Percentiles rank a stretch among this genome's conserved stretches.
Conservation (phyloP, 2,113 vertebrate species). For the Phalacrocorax brasilianus region DNA sequence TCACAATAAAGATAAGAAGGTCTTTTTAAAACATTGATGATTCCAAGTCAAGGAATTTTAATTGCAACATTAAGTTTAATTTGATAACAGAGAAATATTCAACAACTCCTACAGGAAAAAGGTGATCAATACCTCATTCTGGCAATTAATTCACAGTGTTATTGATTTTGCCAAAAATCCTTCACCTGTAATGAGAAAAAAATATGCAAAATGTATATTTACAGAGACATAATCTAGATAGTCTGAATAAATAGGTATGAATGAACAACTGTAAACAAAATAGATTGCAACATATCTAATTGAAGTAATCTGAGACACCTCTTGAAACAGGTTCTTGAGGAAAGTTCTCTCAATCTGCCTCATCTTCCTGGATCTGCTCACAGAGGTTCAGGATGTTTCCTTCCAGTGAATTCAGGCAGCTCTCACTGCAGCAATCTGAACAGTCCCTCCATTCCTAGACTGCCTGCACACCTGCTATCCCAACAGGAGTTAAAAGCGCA, state of each 20-base stretch:
- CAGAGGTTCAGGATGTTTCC: neutral
- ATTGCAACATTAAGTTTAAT: neutral
- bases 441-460: neutral
- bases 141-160: neutral
- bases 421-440: fast-evolving
- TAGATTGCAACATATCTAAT: neutral
- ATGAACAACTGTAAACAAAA: neutral
- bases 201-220: neutral
- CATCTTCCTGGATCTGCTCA: neutral
- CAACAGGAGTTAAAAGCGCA: neutral
- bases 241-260: neutral
- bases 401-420: neutral
- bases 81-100: neutral
- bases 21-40: neutral
- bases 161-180: neutral
- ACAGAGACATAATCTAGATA: neutral
- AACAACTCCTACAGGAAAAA: neutral
- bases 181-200: neutral
- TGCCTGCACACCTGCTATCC: neutral
- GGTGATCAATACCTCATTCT: neutral
- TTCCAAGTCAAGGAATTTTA: neutral
- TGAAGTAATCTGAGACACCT: neutral
- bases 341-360: neutral
- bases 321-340: neutral
- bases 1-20: neutral